Evolutionary conservation across 2,797 vertebrate species (phyloP), one percentile per base, ranked within the genome.

Genomic region (Propithecus perrieri): DNA sequence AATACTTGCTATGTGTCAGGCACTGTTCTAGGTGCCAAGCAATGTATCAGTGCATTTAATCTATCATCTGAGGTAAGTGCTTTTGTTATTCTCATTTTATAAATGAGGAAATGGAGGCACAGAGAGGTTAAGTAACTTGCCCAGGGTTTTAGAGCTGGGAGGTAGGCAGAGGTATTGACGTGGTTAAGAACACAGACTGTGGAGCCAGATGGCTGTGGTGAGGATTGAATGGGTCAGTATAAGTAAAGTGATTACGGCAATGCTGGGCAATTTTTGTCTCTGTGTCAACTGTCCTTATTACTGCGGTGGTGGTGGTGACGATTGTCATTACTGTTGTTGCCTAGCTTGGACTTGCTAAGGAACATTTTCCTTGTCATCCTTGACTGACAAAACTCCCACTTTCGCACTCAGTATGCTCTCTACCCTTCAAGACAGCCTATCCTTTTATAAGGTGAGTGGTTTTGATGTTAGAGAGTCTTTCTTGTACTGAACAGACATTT

Each of bases 31-130:
- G 53, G 43, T 61, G 28, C 89, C 90, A 63, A 69, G 28, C 41
- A 94, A 85, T 72, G 30, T 89, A 41, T 53, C 61, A 74, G 24
- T 93, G 46, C 53, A 38, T 43, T 93, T 85, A 55, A 26, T 96
- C 50, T 35, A 0, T 71, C 41, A 63, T 80, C 89, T 72, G 28
- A 91, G 78, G n/a, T 74, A 65, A 83, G 63, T 85, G 22, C 80
- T 46, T 0, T 87, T 61, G 5, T 46, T 53, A 22, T 26, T 28
- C 38, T 81, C 38, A 10, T 84, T 86, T 94, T 97, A 57, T 76
- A 83, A 93, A 53, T 50, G 41, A 85, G 26, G 4, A 53, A 33
- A 63, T 33, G 20, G 48, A 87, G 22, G 12, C 72, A 87, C 15
- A 67, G 41, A 63, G 3, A 63, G 7, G 26, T 61, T 53, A 69